Evolutionary conservation across 1,140 invertebrate species (phyloP).

Genomic region (Gryon sp.): DNA sequence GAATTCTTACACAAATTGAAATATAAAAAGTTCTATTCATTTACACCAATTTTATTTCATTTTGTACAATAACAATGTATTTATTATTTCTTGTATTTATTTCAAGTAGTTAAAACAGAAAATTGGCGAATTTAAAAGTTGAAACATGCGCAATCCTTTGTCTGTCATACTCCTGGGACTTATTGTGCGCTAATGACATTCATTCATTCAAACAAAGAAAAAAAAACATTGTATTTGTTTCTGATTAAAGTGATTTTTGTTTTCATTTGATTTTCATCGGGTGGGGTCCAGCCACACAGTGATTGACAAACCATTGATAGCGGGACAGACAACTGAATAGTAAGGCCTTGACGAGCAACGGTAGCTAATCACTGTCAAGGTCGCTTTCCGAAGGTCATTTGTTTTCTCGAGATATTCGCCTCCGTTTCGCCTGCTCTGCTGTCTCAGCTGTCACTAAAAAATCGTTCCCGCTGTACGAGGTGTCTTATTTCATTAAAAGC

Average conservation of each 20-base stretch:
- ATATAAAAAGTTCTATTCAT: no score
- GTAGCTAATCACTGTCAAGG: constrained; percentile 81
- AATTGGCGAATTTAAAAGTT: no score
- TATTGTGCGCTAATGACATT: constrained; percentile 73
- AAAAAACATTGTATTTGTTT: no score
- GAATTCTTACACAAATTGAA: no score
- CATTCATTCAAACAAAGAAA: no score
- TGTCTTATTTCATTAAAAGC: constrained; percentile 74
- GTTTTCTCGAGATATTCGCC: constrained; percentile 80
- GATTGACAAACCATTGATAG: constrained; percentile 75
- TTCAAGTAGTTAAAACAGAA: no score
- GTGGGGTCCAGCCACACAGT: constrained; percentile 78
- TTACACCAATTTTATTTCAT: no score
- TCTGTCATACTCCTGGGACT: constrained; percentile 67
- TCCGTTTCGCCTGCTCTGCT: constrained; percentile 78
- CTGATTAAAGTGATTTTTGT: no score
- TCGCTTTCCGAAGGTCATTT: constrained; percentile 80
- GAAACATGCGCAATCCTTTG: constrained; percentile 62
- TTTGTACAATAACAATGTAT: no score
- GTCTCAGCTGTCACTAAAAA: constrained; percentile 79
- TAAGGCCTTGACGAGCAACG: constrained; percentile 78
- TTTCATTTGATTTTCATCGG: no score
- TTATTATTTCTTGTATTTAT: no score
- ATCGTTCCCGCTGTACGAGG: constrained; percentile 79
- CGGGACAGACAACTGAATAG: constrained; percentile 74